phyloP scores from a whole-genome alignment of 2,797 vertebrate genomes.

The Etheostoma perlongum region DNA sequence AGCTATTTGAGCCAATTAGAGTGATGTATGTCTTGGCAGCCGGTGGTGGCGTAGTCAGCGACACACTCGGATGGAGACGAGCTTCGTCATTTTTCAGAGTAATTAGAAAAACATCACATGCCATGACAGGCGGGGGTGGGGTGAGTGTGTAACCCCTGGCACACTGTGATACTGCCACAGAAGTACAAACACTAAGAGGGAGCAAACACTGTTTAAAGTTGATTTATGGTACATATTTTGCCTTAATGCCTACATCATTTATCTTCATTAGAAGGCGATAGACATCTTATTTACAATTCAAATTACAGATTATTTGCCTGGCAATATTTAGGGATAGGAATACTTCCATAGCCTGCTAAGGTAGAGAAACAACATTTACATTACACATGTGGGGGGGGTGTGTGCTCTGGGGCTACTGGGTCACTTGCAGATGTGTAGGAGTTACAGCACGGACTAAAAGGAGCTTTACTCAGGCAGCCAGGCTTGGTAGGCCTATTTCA shows the following conservation, averaged over 20 bases:
- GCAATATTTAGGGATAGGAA: constrained; percentile 35
- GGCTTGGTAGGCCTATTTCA: constrained; percentile 72
- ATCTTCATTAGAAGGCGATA: constrained; percentile 71
- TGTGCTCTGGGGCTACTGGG: constrained; percentile 33
- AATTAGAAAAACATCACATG: constrained; percentile 82
- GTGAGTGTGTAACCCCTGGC: constrained; percentile 55
- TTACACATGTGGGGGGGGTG: constrained; percentile 35
- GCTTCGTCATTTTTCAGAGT: constrained; percentile 77
- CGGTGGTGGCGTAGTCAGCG: constrained; percentile 51
- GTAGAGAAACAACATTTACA: constrained; percentile 2
- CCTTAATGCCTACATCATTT: constrained; percentile 57
- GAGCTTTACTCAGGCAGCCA: constrained; percentile 73
- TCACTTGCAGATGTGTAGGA: constrained; percentile 27
- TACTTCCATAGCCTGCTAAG: neutral
- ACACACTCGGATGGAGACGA: constrained; percentile 71
- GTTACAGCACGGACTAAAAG: constrained; percentile 51
- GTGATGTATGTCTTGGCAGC: constrained; percentile 75
- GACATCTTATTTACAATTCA: constrained; percentile 76
- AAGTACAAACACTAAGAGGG: constrained; percentile 33
- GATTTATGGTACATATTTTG: constrained; percentile 78
- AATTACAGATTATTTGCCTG: constrained; percentile 65
- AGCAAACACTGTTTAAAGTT: constrained; percentile 62
- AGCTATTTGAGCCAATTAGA: constrained; percentile 83
- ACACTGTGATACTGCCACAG: constrained; percentile 28
- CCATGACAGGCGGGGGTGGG: constrained; percentile 39